These are phyloP conservation scores for Sturnira hondurensis DNA, from an alignment of 2,113 vertebrate genomes.

Conservation along the genomic window DNA sequence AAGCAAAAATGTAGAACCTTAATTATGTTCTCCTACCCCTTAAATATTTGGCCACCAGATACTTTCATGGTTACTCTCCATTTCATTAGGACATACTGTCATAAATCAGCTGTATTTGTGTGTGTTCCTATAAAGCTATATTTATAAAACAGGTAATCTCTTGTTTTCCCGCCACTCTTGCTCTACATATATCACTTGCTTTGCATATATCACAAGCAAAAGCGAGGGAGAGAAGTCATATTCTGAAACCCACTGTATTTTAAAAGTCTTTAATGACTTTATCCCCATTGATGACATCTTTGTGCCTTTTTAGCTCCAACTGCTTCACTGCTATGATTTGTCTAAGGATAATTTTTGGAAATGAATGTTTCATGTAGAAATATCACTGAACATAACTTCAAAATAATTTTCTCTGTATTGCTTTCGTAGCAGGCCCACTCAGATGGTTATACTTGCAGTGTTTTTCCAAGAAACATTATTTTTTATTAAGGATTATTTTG, in stretches of 20 bases:
- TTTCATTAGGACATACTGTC: neutral
- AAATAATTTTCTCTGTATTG: neutral
- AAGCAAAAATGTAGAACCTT: neutral
- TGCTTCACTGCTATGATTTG: neutral
- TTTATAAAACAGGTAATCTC: neutral
- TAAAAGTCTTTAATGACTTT: neutral
- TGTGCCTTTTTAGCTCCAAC: neutral
- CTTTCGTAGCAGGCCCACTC: neutral
- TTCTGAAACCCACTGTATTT: neutral
- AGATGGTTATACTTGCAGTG: neutral
- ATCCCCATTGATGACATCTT: neutral
- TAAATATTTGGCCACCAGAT: neutral
- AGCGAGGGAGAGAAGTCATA: neutral
- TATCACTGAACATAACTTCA: neutral
- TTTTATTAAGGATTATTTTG: slow-evolving; percentile 8
- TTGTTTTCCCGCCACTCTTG: neutral
- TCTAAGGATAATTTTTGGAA: neutral
- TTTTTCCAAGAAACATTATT: neutral
- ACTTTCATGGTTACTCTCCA: neutral
- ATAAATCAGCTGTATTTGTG: neutral
- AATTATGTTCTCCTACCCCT: neutral
- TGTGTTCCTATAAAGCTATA: neutral
- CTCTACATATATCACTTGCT: neutral
- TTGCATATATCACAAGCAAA: neutral
- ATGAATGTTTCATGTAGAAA: neutral